Conservation (phyloP, 2,797 vertebrate species). For the Acrossocheilus wenchowensis region DNA sequence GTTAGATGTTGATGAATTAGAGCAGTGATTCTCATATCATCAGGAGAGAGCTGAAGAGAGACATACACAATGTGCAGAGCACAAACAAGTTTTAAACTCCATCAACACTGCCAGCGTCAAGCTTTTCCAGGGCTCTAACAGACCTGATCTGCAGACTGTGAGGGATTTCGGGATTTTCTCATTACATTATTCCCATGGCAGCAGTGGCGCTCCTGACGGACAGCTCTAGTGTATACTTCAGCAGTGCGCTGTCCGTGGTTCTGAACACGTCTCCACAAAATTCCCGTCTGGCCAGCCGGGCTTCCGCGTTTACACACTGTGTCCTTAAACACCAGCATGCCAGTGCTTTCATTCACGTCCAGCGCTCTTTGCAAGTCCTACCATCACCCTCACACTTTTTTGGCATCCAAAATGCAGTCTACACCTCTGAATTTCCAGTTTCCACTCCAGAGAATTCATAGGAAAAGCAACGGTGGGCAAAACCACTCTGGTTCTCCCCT, state of each 20-base stretch:
- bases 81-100: background rate
- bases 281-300: slow-evolving; percentile 38
- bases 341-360: slow-evolving; percentile 6
- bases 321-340: slow-evolving; percentile 11
- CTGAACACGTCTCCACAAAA: slow-evolving; percentile 70
- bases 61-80: background rate
- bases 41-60: background rate
- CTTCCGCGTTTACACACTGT: slow-evolving; percentile 12
- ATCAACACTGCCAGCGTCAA: background rate
- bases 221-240: slow-evolving; percentile 65
- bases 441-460: background rate
- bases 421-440: background rate
- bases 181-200: slow-evolving; percentile 25
- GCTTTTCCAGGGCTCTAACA: background rate
- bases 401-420: slow-evolving; percentile 11
- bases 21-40: background rate
- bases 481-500: background rate
- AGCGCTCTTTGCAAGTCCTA: background rate
- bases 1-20: background rate
- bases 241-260: slow-evolving; percentile 83
- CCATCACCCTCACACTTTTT: background rate
- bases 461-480: background rate
- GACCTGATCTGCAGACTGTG: background rate
- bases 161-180: slow-evolving; percentile 5
- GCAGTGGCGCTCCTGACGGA: slow-evolving; percentile 7